phyloP scores from a whole-genome alignment of 1,140 invertebrate species.

The Lepidostoma basale region DNA sequence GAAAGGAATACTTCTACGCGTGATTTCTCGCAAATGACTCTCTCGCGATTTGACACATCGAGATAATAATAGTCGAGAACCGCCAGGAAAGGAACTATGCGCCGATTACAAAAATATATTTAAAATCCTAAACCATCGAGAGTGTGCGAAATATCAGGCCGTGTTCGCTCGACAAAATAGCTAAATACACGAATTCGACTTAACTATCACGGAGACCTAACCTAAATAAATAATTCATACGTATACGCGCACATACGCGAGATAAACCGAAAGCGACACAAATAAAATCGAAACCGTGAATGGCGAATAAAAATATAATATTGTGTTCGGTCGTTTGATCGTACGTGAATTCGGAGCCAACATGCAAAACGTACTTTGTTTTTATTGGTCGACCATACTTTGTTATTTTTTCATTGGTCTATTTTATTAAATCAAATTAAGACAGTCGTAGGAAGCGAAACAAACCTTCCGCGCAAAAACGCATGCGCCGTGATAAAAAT shows the following conservation, averaged over 20 bases:
- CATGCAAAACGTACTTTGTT: background rate
- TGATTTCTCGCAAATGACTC: conserved; percentile 15
- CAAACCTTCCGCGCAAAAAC: conserved; percentile 7
- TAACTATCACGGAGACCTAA: conserved; percentile 26
- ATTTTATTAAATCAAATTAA: conserved; percentile 19
- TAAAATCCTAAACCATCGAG: conserved; percentile 5
- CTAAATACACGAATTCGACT: conserved; percentile 1
- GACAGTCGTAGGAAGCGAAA: conserved; percentile 20
- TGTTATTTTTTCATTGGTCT: conserved; percentile 22
- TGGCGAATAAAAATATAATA: conserved; percentile 36
- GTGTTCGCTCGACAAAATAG: background rate
- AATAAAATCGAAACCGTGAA: conserved; percentile 36
- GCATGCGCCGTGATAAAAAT: conserved; percentile 29
- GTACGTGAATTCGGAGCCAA: background rate
- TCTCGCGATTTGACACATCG: conserved; percentile 29
- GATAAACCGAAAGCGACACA: conserved; percentile 33
- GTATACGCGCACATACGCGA: conserved; percentile 23
- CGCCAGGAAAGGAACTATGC: conserved; percentile 23
- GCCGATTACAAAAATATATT: conserved; percentile 30
- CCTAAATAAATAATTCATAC: conserved; percentile 39
- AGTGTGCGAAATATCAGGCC: background rate
- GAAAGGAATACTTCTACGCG: conserved; percentile 25
- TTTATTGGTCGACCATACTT: conserved; percentile 10
- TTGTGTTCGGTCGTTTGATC: conserved; percentile 29
- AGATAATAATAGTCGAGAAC: conserved; percentile 34